Conservation (phyloP, 2,797 vertebrate species). For the Notoglanidium macrostoma region DNA sequence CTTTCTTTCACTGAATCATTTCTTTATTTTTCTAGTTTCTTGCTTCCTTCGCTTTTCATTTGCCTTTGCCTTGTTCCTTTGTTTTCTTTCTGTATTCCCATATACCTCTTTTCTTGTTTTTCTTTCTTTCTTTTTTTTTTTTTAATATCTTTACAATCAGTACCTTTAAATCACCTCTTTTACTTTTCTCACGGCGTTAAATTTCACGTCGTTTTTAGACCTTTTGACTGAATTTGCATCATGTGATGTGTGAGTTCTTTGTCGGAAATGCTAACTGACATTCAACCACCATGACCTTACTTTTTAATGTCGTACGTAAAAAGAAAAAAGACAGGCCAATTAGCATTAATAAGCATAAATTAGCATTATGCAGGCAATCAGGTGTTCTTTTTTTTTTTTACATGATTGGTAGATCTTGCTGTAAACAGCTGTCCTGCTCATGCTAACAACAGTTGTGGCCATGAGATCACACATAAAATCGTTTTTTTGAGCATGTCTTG, state of each 20-base stretch:
- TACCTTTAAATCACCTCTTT: neutral
- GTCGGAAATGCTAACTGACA: neutral
- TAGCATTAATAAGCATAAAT: constrained; percentile 23
- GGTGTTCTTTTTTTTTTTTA: neutral
- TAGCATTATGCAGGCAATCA: neutral
- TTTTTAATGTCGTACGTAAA: neutral
- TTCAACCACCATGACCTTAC: constrained; percentile 12
- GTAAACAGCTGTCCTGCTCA: neutral
- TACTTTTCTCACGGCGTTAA: neutral
- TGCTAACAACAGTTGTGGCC: neutral
- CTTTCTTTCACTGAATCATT: too few species aligned
- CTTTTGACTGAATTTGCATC: neutral
- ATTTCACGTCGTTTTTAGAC: neutral
- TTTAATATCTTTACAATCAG: too few species aligned
- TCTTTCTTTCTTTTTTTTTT: neutral
- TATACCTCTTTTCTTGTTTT: neutral
- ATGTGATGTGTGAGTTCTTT: neutral
- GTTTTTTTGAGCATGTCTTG: neutral
- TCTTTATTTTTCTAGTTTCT: too few species aligned
- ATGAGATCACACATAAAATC: neutral
- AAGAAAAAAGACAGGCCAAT: neutral
- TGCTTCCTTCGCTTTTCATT: neutral
- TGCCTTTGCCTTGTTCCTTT: neutral
- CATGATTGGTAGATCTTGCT: neutral
- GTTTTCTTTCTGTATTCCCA: neutral